Base-by-base conservation (phyloP, 53 echinoderm and acorn worm species). In the Echinometra lucunter region DNA sequence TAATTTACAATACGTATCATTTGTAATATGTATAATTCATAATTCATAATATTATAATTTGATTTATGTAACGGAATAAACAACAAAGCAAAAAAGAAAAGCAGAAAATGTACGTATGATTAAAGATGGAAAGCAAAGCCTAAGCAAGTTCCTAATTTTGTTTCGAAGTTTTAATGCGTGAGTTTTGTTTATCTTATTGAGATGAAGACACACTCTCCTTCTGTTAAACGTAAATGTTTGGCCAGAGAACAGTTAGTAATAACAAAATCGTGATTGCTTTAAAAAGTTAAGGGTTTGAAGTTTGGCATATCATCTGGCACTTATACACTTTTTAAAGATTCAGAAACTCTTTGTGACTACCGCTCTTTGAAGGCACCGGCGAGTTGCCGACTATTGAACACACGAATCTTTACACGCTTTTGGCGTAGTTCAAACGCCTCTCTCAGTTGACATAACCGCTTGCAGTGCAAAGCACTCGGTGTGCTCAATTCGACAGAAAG, bases 401-500 rank as follows among this genome's bases (percentile, higher is more conserved):
- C 60, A 89, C 89, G 38, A 58, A 89, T 58, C 89, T 58, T 89
- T 58, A 89, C 91, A 91, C 91, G 45, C 45, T 91, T 66, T 63
- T 69, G 28, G 30, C 69, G 69, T 69, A 91, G 91, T 91, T 91
- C 69, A 91, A 91, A 91, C 91, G 91, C 69, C 91, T 66, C 45
- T 28, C 45, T 44, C 91, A 91, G 63, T 91, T 91, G 66, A 91
- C 91, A 91, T 91, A 66, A 63, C 91, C 66, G 91, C 58, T 91
- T 15, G 69, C 91, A 91, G 58, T 91, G 91, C 63, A 91, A 91
- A 91, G 91, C 91, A 69, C 69, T 91, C 91, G 42, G 69, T 47
- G 66, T 69, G 45, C 91, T 91, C 91, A 91, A 94, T 45, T 63
- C 94, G 85, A 66, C 83, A 94, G 45, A 94, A 94, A 82, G 94